Evolutionary conservation across 2,888 invertebrate species (phyloP), one percentile per base, ranked within the genome.

Genomic region (Luperina nickerlii): DNA sequence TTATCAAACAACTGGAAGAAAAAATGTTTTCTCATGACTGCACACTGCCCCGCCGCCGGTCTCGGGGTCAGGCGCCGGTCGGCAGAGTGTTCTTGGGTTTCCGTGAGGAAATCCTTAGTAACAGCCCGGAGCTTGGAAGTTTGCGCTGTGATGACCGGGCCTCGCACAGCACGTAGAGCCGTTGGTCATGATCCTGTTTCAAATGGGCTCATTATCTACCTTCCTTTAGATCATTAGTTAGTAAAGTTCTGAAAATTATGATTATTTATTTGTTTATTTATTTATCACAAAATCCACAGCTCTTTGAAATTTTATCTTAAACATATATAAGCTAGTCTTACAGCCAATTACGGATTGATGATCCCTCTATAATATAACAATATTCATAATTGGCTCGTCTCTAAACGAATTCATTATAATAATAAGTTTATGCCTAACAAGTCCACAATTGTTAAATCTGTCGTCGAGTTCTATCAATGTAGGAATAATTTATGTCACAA

Each of bases 401-500:
- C 54, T n/a, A 70, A 57, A 66, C 24, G n/a, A 60, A 63, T 51
- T 75, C 7, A 62, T 27, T 38, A 38, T 38, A 38, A 6, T 38
- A 38, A 6, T 38, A 38, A 6, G 38, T 38, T n/a, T n/a, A n/a
- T n/a, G 70, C 11, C 38, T 27, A 42, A 73, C 63, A 32, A 73
- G 48, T 24, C n/a, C 48, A 57, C 48, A 51, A 20, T 75, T 51
- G 42, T 54, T 45, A 27, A 70, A n/a, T 63, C 2, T 71, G 60
- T 71, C 38, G 27, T 66, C 42, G 4, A 24, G 6, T 60, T 54
- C 54, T 74, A 57, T 67, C 20, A 27, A 76, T 66, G n/a, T 48
- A 0, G 38, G 9, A 9, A 42, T 60, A 38, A 77, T 83, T 73
- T 66, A 79, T 73, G 57, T 76, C 72, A 66, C 76, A 60, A 83